A percentile compares a stretch with the other conserved stretches of the same genome.
These are phyloP conservation scores for Hyalella azteca DNA, from an alignment of 2,888 invertebrate genomes.

Conservation along the genomic window DNA sequence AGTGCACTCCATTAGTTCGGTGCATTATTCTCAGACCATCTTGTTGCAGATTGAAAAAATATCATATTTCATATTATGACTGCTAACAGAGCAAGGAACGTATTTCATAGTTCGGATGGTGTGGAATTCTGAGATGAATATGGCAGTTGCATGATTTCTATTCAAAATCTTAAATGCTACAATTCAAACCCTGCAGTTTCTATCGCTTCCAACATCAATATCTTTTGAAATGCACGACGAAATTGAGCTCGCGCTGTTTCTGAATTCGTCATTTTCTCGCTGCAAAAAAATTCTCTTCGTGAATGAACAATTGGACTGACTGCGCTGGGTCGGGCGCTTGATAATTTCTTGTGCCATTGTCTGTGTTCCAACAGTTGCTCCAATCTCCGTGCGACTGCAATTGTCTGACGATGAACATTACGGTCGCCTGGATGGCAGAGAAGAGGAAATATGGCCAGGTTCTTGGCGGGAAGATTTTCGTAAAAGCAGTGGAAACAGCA, in stretches of 20 bases:
- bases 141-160: neutral
- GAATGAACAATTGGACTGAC: constrained; percentile 14
- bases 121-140: too few relatives aligned
- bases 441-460: neutral
- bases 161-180: neutral
- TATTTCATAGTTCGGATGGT: too few relatives aligned
- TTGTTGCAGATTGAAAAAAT: too few relatives aligned
- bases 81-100: too few relatives aligned
- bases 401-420: constrained; percentile 12
- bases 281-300: neutral
- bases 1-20: too few relatives aligned
- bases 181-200: neutral
- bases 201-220: neutral
- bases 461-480: neutral
- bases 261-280: constrained; percentile 31
- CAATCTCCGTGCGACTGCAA: constrained; percentile 32
- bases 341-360: constrained; percentile 33
- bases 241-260: neutral
- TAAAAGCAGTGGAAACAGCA: neutral
- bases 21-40: too few relatives aligned
- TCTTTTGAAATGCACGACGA: constrained; percentile 26
- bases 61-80: too few relatives aligned
- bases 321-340: constrained; percentile 21
- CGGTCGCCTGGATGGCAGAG: neutral
- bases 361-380: constrained; percentile 23